Percentiles rank a stretch among this genome's conserved stretches.
phyloP scores from a whole-genome alignment of 1,140 invertebrate genomes.

The Macrocentrus cingulum region DNA sequence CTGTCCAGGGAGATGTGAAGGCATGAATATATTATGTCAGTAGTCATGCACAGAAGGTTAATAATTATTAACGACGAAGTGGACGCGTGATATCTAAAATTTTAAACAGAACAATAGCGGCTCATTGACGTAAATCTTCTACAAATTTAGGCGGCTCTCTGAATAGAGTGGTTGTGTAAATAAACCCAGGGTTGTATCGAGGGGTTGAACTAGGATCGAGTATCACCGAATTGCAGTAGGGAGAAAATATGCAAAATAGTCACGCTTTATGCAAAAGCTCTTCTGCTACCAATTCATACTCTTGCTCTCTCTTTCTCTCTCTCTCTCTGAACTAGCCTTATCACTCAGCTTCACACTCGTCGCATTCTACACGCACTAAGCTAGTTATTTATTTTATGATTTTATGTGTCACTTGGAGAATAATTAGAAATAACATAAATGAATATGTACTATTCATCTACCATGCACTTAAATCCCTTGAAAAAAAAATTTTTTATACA shows the following conservation, averaged over 20 bases:
- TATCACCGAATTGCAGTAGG: conserved; percentile 6
- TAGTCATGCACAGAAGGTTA: too few relatives aligned
- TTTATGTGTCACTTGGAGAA: too few relatives aligned
- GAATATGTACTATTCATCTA: too few relatives aligned
- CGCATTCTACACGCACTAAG: conserved; percentile 5
- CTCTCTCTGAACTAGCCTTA: conserved; percentile 36
- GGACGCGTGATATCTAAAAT: too few relatives aligned
- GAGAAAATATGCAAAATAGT: conserved; percentile 44
- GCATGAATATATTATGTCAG: too few relatives aligned
- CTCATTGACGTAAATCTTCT: not conserved
- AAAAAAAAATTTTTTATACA: too few relatives aligned
- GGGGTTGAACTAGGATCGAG: not conserved
- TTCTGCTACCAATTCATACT: conserved; percentile 44
- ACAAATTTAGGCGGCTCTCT: conserved; percentile 5
- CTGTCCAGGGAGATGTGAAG: too few relatives aligned
- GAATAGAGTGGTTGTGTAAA: conserved; percentile 21
- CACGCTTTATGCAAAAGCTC: conserved; percentile 43
- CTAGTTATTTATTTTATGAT: conserved; percentile 34
- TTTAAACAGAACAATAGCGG: too few relatives aligned
- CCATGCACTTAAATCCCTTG: too few relatives aligned
- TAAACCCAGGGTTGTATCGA: not conserved
- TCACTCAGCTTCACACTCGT: conserved; percentile 25
- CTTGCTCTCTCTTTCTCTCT: too few relatives aligned
- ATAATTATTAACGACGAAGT: too few relatives aligned
- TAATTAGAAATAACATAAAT: too few relatives aligned